Evolutionary conservation across 1,140 invertebrate species (phyloP), one percentile per base, ranked within the genome.

Genomic region (Lanistes nyassanus): DNA sequence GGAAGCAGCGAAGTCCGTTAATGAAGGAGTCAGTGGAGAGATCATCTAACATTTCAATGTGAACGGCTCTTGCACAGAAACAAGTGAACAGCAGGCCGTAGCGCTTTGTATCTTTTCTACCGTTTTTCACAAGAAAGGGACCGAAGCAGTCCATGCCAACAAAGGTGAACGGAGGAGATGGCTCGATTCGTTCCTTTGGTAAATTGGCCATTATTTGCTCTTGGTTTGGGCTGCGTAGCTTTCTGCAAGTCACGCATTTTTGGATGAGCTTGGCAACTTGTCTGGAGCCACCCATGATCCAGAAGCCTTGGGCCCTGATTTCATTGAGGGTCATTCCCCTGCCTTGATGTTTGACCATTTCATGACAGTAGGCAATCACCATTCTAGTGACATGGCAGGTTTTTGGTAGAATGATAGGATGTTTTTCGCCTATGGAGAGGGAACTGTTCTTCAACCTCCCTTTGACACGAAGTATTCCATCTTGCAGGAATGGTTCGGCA

Each of bases 131-230:
- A 5, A 75, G 29, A 29, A 76, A 80, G 5, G 80, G 82, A 47
- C 82, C 78, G 76, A 83, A 83, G 37, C 55, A 74, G 55, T 82
- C 81, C 62, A 82, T 62, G 0, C 80, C 80, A 76, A 67, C 65
- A 56, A 68, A 73, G 13, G 53, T 74, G 51, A 79, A 79, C 11
- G 77, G 77, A 16, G 77, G 62, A 31, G 72, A 75, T 21, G 70
- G 26, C 47, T 72, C 73, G 0, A 76, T 5, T 23, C 79, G 36
- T 21, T 82, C 79, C 23, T 36, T 56, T 23, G 77, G 79, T 31
- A 82, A 60, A 31, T 80, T 68, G 34, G 76, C 79, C 81, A 81
- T 82, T 68, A 62, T 74, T 39, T 81, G 81, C n/a, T 11, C 23
- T 39, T 77, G 51, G 2, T 58, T 64, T n/a, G 29, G 42, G 5